These are phyloP conservation scores for Zophobas atratus DNA, from an alignment of 1,140 invertebrate genomes.

Conservation along the genomic window DNA sequence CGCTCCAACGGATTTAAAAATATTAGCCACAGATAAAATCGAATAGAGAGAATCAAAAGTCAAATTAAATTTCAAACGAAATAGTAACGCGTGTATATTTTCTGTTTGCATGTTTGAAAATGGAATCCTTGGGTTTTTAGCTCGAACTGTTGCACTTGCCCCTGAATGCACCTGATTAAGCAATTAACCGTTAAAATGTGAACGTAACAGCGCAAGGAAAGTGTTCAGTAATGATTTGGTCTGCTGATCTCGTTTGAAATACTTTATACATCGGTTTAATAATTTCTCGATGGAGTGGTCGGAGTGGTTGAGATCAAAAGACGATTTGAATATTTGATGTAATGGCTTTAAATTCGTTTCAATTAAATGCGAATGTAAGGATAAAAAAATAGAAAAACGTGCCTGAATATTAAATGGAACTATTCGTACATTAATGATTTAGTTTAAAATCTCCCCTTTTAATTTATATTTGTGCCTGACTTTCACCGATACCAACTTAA, in stretches of 20 bases:
- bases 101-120: neutral
- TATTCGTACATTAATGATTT: slow-evolving; percentile 56
- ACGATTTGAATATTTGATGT: slow-evolving; percentile 39
- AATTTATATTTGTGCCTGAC: slow-evolving; percentile 60
- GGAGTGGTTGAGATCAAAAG: slow-evolving; percentile 39
- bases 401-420: slow-evolving; percentile 38
- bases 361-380: slow-evolving; percentile 43
- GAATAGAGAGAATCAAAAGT: neutral
- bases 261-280: slow-evolving; percentile 41
- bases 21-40: slow-evolving; percentile 13
- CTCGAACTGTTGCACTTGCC: neutral
- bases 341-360: slow-evolving; percentile 34
- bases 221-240: slow-evolving; percentile 40
- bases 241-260: slow-evolving; percentile 41
- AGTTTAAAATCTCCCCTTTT: slow-evolving; percentile 56
- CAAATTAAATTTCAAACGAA: neutral
- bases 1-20: slow-evolving; percentile 26
- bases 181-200: slow-evolving; percentile 20
- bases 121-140: no score
- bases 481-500: slow-evolving; percentile 58
- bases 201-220: slow-evolving; percentile 28
- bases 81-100: no score
- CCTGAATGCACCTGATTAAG: slow-evolving; percentile 8
- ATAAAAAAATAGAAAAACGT: slow-evolving; percentile 41
- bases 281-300: slow-evolving; percentile 40